A percentile compares a stretch with the other conserved stretches of the same genome.
Conservation (phyloP, 30 jellyfish, hydroid and myxozoan genomes). For the Rhopilema esculentum region DNA sequence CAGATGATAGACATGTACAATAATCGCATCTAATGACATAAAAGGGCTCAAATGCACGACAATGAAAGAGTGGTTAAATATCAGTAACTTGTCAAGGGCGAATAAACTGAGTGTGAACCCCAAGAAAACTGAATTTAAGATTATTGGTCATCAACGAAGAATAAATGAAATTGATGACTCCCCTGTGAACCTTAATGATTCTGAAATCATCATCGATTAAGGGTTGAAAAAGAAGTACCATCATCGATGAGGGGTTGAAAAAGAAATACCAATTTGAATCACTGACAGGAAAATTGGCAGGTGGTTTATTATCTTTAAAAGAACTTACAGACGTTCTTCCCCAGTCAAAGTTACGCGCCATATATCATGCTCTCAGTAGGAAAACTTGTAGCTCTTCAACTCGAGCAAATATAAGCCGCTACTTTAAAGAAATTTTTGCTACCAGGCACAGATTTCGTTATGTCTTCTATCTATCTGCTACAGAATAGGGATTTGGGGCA, state of each 20-base stretch:
- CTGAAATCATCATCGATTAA: conserved; percentile 28
- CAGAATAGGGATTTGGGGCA: too few relatives aligned
- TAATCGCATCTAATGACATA: not conserved
- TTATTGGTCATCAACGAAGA: conserved; percentile 3
- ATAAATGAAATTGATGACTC: not conserved
- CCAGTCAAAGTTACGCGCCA: conserved; percentile 38
- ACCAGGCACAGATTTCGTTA: too few relatives aligned
- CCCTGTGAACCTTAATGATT: conserved; percentile 11
- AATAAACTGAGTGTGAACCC: not conserved
- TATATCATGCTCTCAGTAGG: conserved; percentile 40
- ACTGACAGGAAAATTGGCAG: conserved; percentile 4
- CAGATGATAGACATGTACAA: conserved; percentile 1
- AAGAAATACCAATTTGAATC: conserved; percentile 24
- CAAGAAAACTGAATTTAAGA: not conserved
- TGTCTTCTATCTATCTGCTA: too few relatives aligned
- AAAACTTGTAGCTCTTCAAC: too few relatives aligned
- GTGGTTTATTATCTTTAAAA: conserved; percentile 28
- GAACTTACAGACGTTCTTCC: conserved; percentile 15
- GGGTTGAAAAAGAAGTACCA: conserved; percentile 20
- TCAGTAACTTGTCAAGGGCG: not conserved
- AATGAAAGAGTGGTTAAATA: not conserved
- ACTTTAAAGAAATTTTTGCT: too few relatives aligned
- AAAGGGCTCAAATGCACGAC: conserved; percentile 5
- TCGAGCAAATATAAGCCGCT: too few relatives aligned
- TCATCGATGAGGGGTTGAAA: conserved; percentile 25